Evolutionary conservation across 1,140 invertebrate species (phyloP).

Genomic region (Microplitis demolitor): DNA sequence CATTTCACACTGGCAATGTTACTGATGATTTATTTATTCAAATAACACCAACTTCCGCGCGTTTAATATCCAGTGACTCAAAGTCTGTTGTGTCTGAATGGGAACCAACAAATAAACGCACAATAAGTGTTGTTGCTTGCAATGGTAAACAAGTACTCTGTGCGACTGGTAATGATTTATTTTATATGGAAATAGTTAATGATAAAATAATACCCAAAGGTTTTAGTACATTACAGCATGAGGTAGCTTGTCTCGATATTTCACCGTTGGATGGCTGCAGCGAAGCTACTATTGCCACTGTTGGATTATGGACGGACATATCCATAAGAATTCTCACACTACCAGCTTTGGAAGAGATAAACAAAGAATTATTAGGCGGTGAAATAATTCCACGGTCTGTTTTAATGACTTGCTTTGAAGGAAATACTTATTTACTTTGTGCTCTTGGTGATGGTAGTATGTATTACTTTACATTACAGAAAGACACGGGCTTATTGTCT

Average conservation of each 20-base stretch:
- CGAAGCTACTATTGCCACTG: constrained; percentile 79
- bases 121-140: constrained; percentile 88
- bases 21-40: constrained; percentile 80
- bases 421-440: constrained; percentile 86
- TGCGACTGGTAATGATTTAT: constrained; percentile 86
- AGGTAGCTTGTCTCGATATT: constrained; percentile 96
- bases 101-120: constrained; percentile 75
- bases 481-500: constrained; percentile 70
- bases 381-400: constrained; percentile 97
- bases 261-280: constrained; percentile 74
- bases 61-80: constrained; percentile 70
- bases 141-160: constrained; percentile 84
- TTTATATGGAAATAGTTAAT: constrained; percentile 82
- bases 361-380: constrained; percentile 86
- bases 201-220: constrained; percentile 70
- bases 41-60: constrained; percentile 75
- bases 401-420: constrained; percentile 92
- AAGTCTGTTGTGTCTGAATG: constrained; percentile 78
- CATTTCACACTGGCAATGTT: constrained; percentile 92
- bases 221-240: constrained; percentile 80
- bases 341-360: constrained; percentile 77
- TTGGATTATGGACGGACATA: constrained; percentile 98
- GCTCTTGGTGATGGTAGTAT: constrained; percentile 97
- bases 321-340: constrained; percentile 84
- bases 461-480: constrained; percentile 91